phyloP scores from a whole-genome alignment of 1,140 invertebrate species.

The Drosophila takahashii region DNA sequence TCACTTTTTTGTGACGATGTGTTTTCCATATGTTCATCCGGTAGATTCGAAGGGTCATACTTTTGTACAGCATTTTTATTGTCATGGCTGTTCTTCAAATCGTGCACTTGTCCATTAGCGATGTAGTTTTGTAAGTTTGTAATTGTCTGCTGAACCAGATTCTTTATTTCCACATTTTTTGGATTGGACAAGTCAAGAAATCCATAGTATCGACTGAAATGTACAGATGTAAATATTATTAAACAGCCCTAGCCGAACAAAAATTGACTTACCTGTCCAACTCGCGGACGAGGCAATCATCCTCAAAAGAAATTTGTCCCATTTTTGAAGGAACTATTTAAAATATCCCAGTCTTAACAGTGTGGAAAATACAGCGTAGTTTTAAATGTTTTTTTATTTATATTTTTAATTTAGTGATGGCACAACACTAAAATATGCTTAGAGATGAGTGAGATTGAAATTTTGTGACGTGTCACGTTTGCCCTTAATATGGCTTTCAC shows the following conservation, averaged over 20 bases:
- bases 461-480: neutral
- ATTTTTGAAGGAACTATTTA: constrained; percentile 5
- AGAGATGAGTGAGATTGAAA: neutral
- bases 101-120: constrained; percentile 22
- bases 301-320: constrained; percentile 27
- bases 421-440: constrained; percentile 4
- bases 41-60: constrained; percentile 3
- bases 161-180: constrained; percentile 49
- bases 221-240: constrained; percentile 7
- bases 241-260: neutral
- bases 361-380: constrained; percentile 11
- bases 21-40: constrained; percentile 3
- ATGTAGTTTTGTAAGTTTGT: constrained; percentile 57
- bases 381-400: constrained; percentile 33
- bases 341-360: neutral
- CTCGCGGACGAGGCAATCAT: constrained; percentile 34
- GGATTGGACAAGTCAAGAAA: constrained; percentile 57
- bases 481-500: neutral
- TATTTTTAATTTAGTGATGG: constrained; percentile 25
- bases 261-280: constrained; percentile 31
- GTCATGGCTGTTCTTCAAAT: constrained; percentile 1
- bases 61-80: constrained; percentile 17
- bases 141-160: constrained; percentile 55
- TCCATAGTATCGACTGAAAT: constrained; percentile 63
- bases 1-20: constrained; percentile 1